phyloP scores from a whole-genome alignment of 1,140 invertebrate species.

The Hylyphantes graminicola region DNA sequence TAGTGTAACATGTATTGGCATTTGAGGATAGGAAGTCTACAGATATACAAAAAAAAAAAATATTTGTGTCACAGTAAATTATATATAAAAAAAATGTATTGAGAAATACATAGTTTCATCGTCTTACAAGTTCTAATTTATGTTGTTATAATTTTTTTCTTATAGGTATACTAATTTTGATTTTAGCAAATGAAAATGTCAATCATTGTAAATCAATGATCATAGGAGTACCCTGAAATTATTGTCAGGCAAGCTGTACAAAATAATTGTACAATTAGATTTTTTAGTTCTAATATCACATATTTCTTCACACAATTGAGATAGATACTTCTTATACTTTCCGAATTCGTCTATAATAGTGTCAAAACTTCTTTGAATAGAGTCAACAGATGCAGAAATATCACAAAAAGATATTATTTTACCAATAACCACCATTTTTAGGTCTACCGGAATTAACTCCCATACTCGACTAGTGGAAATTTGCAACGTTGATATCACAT shows the following conservation, averaged over 20 bases:
- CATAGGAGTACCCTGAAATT: conserved; percentile 50
- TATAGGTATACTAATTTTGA: background rate
- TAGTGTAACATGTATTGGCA: too few relatives aligned
- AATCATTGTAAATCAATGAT: background rate
- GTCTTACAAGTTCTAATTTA: too few relatives aligned
- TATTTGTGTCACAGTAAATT: too few relatives aligned
- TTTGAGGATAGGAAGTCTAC: too few relatives aligned
- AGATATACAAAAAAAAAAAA: too few relatives aligned
- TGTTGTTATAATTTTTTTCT: too few relatives aligned
- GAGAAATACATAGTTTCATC: too few relatives aligned
- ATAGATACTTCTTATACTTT: conserved; percentile 46
- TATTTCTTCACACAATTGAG: conserved; percentile 51
- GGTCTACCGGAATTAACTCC: conserved; percentile 47
- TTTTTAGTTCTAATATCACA: conserved; percentile 50
- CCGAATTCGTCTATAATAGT: conserved; percentile 9
- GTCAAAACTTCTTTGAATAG: conserved; percentile 38
- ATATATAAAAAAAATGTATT: too few relatives aligned
- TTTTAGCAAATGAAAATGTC: conserved; percentile 1
- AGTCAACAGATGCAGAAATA: conserved; percentile 33
- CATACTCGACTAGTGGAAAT: conserved; percentile 31
- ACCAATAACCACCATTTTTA: conserved; percentile 48
- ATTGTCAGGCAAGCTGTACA: conserved; percentile 47
- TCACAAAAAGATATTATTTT: conserved; percentile 46
- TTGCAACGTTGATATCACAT: conserved; percentile 35
- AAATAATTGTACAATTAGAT: conserved; percentile 34